These are phyloP conservation scores for Nylanderia fulva DNA, from an alignment of 1,140 invertebrate genomes.

Conservation along the genomic window DNA sequence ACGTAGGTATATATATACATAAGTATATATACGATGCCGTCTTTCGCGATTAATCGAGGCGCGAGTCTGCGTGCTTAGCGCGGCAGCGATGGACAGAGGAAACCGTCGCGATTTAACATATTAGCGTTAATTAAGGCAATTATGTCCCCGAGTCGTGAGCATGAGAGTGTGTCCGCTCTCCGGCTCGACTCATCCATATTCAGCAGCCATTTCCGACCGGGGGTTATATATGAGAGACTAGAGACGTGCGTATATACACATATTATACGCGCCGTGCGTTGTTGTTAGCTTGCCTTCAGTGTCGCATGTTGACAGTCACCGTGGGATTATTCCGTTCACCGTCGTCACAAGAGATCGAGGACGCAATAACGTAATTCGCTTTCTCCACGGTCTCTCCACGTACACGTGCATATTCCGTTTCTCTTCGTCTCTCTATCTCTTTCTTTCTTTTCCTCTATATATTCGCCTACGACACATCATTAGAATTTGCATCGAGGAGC, in stretches of 20 bases:
- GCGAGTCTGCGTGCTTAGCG: conserved; percentile 45
- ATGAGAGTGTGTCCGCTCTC: conserved; percentile 84
- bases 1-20: too few relatives aligned
- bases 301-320: conserved; percentile 80
- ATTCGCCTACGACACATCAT: conserved; percentile 34
- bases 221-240: conserved; percentile 48
- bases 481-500: conserved; percentile 58
- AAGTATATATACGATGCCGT: conserved; percentile 78
- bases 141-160: conserved; percentile 84
- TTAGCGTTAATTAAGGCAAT: conserved; percentile 86
- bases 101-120: conserved; percentile 85
- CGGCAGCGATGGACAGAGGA: conserved; percentile 78
- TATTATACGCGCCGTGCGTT: neutral
- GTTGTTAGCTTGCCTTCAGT: conserved; percentile 31
- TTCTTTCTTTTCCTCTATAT: neutral
- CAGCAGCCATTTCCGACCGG: conserved; percentile 82
- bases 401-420: neutral
- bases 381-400: conserved; percentile 38
- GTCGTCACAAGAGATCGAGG: conserved; percentile 73
- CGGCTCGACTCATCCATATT: conserved; percentile 84
- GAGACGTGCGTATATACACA: conserved; percentile 20
- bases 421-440: neutral
- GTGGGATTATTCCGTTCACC: conserved; percentile 79
- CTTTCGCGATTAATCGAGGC: conserved; percentile 66
- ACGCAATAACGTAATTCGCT: conserved; percentile 60